phyloP scores from a whole-genome alignment of 2,797 vertebrate species.

The Echiichthys vipera region DNA sequence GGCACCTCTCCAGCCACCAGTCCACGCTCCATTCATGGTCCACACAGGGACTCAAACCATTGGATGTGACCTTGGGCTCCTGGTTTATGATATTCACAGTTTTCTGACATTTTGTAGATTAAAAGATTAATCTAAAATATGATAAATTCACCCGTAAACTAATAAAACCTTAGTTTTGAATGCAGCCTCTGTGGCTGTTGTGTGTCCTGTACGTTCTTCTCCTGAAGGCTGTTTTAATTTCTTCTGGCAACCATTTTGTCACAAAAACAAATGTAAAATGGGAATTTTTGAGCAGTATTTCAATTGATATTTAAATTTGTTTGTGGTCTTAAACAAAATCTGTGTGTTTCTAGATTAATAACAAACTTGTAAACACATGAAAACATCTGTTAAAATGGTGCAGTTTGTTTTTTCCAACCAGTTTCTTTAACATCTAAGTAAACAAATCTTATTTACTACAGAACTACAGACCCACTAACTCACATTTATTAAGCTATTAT shows the following conservation, averaged over 20 bases:
- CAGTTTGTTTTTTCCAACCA: background rate
- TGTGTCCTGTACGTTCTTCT: background rate
- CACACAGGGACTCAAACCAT: too few species aligned
- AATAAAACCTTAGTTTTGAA: background rate
- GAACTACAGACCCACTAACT: too few species aligned
- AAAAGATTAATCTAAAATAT: too few species aligned
- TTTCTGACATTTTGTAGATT: background rate
- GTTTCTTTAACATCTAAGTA: background rate
- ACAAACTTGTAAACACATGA: background rate
- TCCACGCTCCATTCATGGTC: too few species aligned
- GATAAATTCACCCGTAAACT: too few species aligned
- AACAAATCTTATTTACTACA: background rate
- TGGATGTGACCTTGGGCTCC: too few species aligned
- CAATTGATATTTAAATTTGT: background rate
- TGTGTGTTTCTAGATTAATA: background rate
- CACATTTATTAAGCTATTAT: background rate
- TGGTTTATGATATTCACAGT: too few species aligned
- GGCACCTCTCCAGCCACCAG: too few species aligned
- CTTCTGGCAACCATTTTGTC: conserved; percentile 23
- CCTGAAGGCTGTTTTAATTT: background rate
- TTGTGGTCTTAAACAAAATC: too few species aligned
- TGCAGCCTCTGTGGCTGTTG: background rate
- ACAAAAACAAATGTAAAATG: conserved; percentile 4
- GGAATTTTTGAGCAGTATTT: too few species aligned
- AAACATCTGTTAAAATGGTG: background rate